Base-by-base conservation (phyloP, 2,113 vertebrate species). In the Apteryx owenii region DNA sequence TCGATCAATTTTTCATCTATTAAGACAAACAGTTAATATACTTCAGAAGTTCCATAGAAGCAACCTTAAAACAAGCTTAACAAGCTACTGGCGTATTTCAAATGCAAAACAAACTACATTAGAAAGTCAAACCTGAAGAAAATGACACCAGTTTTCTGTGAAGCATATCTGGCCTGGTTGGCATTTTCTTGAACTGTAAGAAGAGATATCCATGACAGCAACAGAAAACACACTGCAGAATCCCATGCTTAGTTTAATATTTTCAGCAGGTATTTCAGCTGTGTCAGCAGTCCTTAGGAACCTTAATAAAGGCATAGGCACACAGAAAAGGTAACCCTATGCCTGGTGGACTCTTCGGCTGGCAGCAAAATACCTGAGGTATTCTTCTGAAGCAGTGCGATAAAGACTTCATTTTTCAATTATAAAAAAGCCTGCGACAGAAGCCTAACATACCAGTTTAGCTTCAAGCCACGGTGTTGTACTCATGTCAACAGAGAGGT, bases 361-460 rank as follows among this genome's bases (percentile, higher is more conserved):
- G 25, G 20, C 62, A 42, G 36, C 20, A 33, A 21, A 28, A 1
- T 19, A 73, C 36, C 66, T 2, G 19, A 48, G 28, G 12, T 8
- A 8, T 61, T 61, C n/a, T 48, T 53, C 72, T 25, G 65, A 65
- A 40, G 44, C 73, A 54, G 58, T 50, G 36, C 11, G 15, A 22
- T 11, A 46, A 66, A 28, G 40, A 56, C 62, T 85, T 25, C 25
- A 58, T 76, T 65, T 26, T 44, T 50, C n/a, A 50, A 4, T 31
- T 58, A 31, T 1, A 25, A 42, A 70, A 36, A 31, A 80, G n/a
- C 38, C 20, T 33, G 6, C 0, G 9, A 31, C 0, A 81, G n/a
- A 76, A 85, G 62, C 18, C 31, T 8, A 56, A 29, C 6, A 5
- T 5, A 62, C 3, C 56, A 13, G 23, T 20, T 71, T 4, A 46